A percentile compares a stretch with the other conserved stretches of the same genome.
These are phyloP conservation scores for Paratilapia polleni DNA, from an alignment of 2,113 vertebrate species.

Conservation along the genomic window DNA sequence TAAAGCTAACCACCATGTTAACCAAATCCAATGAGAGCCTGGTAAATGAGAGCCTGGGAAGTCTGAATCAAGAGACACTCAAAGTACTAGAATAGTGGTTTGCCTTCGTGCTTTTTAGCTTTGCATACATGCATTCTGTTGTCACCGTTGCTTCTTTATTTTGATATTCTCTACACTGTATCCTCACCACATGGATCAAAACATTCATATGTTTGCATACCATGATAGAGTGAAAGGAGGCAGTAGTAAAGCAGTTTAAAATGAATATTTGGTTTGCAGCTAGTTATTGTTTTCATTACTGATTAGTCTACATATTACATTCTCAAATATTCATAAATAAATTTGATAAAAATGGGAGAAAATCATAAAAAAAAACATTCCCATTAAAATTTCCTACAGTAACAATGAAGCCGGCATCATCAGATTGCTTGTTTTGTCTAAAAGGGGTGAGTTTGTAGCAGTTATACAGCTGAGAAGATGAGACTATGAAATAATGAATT, in stretches of 20 bases:
- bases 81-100: neutral
- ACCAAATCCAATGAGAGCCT: conserved; percentile 47
- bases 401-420: too few species aligned
- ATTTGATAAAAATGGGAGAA: too few species aligned
- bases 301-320: neutral
- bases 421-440: too few species aligned
- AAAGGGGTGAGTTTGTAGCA: too few species aligned
- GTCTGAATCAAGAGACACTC: conserved; percentile 23
- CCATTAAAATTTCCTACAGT: too few species aligned
- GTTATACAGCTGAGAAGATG: too few species aligned
- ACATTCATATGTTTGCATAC: neutral
- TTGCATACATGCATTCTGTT: conserved; percentile 13
- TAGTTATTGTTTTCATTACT: neutral
- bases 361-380: too few species aligned
- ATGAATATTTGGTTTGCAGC: neutral
- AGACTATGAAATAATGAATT: too few species aligned
- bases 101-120: conserved; percentile 42
- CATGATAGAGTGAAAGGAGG: neutral
- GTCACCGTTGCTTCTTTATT: neutral
- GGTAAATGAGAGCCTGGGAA: conserved; percentile 26
- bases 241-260: neutral
- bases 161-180: neutral
- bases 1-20: conserved; percentile 54
- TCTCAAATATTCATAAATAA: too few species aligned
- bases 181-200: neutral